Percentiles rank a stretch among this genome's conserved stretches.
Evolutionary conservation across 2,888 invertebrate species (phyloP).

Genomic region (Cerastoderma edule): DNA sequence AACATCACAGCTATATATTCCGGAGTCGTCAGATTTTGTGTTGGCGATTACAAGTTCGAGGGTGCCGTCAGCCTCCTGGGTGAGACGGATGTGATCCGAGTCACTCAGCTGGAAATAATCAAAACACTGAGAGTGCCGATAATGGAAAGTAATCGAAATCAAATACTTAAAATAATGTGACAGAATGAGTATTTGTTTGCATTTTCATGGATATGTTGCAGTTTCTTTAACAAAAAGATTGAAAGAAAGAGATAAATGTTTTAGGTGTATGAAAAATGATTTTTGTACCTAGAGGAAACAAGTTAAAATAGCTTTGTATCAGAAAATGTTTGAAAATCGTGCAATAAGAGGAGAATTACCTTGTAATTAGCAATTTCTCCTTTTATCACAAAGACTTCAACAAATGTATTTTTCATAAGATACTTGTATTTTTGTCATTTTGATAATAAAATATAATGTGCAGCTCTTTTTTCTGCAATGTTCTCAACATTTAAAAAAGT

Average conservation of each 20-base stretch:
- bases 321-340: background rate
- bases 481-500: conserved; percentile 1
- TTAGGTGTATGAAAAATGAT: no score
- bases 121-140: no score
- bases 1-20: conserved; percentile 77
- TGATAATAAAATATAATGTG: no score
- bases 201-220: no score
- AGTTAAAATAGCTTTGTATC: background rate
- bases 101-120: conserved; percentile 52
- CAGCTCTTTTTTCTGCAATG: no score
- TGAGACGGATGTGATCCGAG: conserved; percentile 44
- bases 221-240: no score
- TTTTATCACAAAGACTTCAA: background rate
- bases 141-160: no score
- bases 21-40: conserved; percentile 73
- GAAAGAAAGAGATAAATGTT: no score
- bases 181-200: no score
- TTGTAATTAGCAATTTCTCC: background rate
- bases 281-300: no score
- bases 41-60: conserved; percentile 87
- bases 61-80: conserved; percentile 65
- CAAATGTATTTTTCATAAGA: background rate
- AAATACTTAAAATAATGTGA: no score
- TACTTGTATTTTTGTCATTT: no score
- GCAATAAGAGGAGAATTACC: background rate